Percentiles rank a stretch among this genome's conserved stretches.
These are phyloP conservation scores for Todus mexicanus DNA, from an alignment of 2,797 vertebrate species.

Conservation along the genomic window DNA sequence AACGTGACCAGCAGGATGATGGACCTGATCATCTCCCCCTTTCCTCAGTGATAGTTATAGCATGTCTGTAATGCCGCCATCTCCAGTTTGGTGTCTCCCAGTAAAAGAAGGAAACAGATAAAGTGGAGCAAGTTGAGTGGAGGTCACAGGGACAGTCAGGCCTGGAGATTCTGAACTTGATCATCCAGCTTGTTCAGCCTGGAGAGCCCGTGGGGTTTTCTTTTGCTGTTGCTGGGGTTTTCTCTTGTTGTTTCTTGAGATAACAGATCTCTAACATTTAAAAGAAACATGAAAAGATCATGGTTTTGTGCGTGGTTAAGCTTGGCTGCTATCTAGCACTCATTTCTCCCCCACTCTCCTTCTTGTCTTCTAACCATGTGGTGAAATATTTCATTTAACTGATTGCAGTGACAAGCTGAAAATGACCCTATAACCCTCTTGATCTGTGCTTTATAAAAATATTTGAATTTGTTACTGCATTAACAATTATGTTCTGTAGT, in stretches of 20 bases:
- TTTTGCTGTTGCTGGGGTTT: background rate
- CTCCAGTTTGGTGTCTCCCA: background rate
- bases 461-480: background rate
- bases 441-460: background rate
- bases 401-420: background rate
- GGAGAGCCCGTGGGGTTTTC: background rate
- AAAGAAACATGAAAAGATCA: background rate
- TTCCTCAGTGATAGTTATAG: background rate
- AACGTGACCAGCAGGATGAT: background rate
- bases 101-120: background rate
- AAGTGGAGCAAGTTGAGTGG: background rate
- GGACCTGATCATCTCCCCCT: background rate
- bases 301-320: background rate
- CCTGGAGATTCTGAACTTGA: background rate
- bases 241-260: background rate
- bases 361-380: background rate
- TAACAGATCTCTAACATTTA: background rate
- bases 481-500: background rate
- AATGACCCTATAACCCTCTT: background rate
- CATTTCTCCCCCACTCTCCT: background rate
- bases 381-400: background rate
- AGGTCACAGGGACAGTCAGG: background rate
- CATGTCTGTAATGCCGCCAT: accelerated
- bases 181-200: background rate
- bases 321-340: background rate